These are phyloP conservation scores for Polyommatus icarus DNA, from an alignment of 2,888 invertebrate species.

Conservation along the genomic window DNA sequence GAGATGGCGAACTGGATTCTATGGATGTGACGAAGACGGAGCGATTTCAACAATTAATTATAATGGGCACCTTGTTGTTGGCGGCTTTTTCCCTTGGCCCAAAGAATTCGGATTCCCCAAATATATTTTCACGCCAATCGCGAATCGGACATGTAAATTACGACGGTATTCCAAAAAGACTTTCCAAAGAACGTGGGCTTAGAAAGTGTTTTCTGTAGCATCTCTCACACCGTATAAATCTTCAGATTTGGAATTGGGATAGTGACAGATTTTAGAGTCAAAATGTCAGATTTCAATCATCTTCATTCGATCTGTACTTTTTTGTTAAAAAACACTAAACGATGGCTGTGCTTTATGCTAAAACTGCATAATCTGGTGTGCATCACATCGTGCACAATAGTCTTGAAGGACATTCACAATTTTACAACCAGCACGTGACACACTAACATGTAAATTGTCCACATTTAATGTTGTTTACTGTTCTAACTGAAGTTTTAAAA, in stretches of 20 bases:
- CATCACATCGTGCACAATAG: background rate
- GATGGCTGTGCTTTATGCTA: background rate
- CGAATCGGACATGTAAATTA: constrained; percentile 61
- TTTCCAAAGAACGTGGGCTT: background rate
- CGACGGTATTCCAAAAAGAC: constrained; percentile 33
- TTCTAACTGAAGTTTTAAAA: background rate
- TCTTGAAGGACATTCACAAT: background rate
- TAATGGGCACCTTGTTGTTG: constrained; percentile 63
- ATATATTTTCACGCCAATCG: constrained; percentile 65
- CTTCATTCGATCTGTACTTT: too few species aligned
- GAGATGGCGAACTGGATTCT: constrained; percentile 45
- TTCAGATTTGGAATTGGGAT: too few species aligned
- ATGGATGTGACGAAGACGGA: constrained; percentile 46
- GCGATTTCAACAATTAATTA: constrained; percentile 59
- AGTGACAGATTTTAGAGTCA: too few species aligned
- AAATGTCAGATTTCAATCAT: too few species aligned
- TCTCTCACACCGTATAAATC: background rate
- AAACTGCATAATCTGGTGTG: background rate
- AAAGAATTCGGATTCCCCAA: constrained; percentile 54
- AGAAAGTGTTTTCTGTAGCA: background rate
- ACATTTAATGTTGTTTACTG: background rate
- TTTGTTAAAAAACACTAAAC: too few species aligned
- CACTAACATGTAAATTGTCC: background rate
- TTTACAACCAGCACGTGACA: background rate
- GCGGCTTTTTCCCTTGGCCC: constrained; percentile 56